Conservation (phyloP, 2,113 vertebrate species). For the Andinoacara biseriatus region DNA sequence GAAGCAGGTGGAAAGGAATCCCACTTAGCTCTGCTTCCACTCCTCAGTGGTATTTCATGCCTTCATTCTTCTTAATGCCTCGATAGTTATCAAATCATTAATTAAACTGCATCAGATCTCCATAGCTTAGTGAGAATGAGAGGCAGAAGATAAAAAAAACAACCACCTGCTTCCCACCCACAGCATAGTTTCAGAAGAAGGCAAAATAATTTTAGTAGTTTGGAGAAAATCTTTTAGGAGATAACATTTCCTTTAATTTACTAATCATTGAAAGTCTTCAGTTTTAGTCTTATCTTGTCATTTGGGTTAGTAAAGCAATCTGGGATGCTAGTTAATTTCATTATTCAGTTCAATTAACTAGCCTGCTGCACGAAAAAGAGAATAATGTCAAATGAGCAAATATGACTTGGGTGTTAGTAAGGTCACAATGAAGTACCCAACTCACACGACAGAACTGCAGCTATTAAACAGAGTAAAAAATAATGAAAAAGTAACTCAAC, state of each 20-base stretch:
- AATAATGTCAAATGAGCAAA: too few species aligned
- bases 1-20: slow-evolving; percentile 29
- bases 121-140: neutral
- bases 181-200: neutral
- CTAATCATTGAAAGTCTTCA: neutral
- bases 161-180: slow-evolving; percentile 1
- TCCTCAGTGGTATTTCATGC: slow-evolving; percentile 1
- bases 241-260: accelerated
- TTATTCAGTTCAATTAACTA: too few species aligned
- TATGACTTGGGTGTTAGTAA: too few species aligned
- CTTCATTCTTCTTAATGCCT: slow-evolving; percentile 11
- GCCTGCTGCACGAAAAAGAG: too few species aligned
- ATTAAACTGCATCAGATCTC: slow-evolving; percentile 30
- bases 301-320: neutral
- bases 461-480: too few species aligned
- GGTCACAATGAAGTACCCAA: too few species aligned
- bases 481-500: too few species aligned
- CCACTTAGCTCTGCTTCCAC: neutral
- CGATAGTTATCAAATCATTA: slow-evolving; percentile 34
- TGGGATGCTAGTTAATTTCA: neutral
- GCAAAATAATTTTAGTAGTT: neutral
- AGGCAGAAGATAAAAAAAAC: neutral
- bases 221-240: accelerated
- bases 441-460: too few species aligned
- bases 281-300: neutral